phyloP scores from a whole-genome alignment of 1,140 invertebrate genomes.

The Ceratina australensis region DNA sequence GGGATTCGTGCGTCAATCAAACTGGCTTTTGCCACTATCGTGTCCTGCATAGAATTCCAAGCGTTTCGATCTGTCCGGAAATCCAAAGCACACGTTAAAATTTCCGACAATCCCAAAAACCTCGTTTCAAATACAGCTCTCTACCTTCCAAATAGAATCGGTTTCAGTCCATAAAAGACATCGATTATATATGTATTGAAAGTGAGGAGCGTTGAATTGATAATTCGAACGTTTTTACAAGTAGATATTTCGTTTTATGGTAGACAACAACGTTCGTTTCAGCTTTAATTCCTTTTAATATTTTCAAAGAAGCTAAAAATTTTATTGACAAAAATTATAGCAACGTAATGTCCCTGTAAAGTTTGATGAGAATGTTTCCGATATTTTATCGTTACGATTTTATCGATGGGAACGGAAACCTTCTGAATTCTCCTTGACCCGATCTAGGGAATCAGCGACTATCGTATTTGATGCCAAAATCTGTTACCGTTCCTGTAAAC shows the following conservation, averaged over 20 bases:
- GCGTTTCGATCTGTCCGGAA: slow-evolving; percentile 16
- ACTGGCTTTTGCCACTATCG: slow-evolving; percentile 3
- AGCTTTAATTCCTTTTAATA: too few species aligned
- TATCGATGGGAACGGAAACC: slow-evolving; percentile 1
- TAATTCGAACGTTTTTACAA: too few species aligned
- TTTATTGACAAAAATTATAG: not conserved
- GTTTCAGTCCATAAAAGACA: not conserved
- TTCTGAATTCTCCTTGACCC: slow-evolving; percentile 19
- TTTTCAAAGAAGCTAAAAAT: too few species aligned
- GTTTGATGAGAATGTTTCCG: slow-evolving; percentile 1
- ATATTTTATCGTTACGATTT: not conserved
- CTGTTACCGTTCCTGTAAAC: not conserved
- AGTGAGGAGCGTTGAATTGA: too few species aligned
- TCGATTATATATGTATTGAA: not conserved
- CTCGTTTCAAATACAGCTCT: not conserved
- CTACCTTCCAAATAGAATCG: not conserved
- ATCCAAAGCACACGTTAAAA: slow-evolving; percentile 23
- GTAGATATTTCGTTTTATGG: too few species aligned
- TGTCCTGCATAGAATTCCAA: not conserved
- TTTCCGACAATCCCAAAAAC: not conserved
- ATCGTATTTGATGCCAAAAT: slow-evolving; percentile 1
- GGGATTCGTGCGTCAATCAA: slow-evolving; percentile 26
- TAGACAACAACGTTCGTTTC: too few species aligned
- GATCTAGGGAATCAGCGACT: not conserved
- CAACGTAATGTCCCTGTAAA: not conserved